These are phyloP conservation scores for Epizoanthus scotinus DNA, from an alignment of 92 coral and sea anemone genomes.

Conservation along the genomic window DNA sequence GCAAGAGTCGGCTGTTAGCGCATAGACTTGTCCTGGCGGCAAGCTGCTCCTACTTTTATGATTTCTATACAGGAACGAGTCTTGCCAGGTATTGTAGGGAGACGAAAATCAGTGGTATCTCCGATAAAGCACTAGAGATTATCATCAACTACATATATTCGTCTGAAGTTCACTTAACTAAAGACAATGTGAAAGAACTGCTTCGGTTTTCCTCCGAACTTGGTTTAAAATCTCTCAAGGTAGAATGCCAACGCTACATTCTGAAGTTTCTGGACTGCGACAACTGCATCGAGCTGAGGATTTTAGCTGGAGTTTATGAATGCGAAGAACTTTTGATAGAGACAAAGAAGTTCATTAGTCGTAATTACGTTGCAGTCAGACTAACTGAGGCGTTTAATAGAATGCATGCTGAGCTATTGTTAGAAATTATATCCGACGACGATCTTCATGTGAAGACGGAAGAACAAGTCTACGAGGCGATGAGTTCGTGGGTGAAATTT, in stretches of 20 bases:
- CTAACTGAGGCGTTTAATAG: slow-evolving; percentile 54
- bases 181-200: slow-evolving; percentile 69
- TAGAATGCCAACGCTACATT: slow-evolving; percentile 69
- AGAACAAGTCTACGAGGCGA: slow-evolving; percentile 78
- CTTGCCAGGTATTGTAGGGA: slow-evolving; percentile 68
- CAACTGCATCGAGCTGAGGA: slow-evolving; percentile 80
- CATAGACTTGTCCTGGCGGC: slow-evolving; percentile 90
- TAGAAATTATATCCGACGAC: slow-evolving; percentile 75
- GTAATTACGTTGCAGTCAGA: slow-evolving; percentile 65
- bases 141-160: slow-evolving; percentile 78
- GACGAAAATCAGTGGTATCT: slow-evolving; percentile 65
- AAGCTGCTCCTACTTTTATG: slow-evolving; percentile 80
- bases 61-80: slow-evolving; percentile 70
- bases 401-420: slow-evolving; percentile 63
- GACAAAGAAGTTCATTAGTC: slow-evolving; percentile 65
- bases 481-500: slow-evolving; percentile 74
- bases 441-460: slow-evolving; percentile 78
- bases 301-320: slow-evolving; percentile 63
- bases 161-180: slow-evolving; percentile 59
- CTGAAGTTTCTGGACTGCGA: slow-evolving; percentile 58
- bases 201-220: slow-evolving; percentile 68
- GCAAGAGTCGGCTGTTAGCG: slow-evolving; percentile 69
- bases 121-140: slow-evolving; percentile 52
- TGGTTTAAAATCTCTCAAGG: slow-evolving; percentile 64
- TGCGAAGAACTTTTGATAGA: slow-evolving; percentile 67